A percentile compares a stretch with the other conserved stretches of the same genome.
These are phyloP conservation scores for Egretta garzetta DNA, from an alignment of 2,113 vertebrate genomes.

Conservation along the genomic window DNA sequence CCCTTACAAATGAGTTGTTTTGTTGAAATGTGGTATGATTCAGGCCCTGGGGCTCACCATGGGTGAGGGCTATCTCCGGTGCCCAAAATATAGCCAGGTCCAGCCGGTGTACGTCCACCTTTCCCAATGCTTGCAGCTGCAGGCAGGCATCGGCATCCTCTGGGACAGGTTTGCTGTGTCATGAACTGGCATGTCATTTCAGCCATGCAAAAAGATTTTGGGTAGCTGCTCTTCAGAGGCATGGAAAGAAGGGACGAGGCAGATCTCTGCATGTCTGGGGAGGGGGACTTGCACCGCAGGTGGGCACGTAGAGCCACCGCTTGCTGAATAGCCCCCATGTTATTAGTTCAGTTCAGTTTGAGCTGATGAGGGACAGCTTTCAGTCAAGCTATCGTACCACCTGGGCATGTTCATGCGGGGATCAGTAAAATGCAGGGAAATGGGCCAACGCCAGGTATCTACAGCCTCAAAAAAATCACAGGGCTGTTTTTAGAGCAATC, in stretches of 20 bases:
- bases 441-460: neutral
- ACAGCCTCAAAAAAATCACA: neutral
- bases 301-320: neutral
- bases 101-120: accelerated
- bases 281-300: neutral
- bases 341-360: neutral
- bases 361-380: neutral
- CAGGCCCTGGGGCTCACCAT: neutral
- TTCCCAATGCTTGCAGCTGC: neutral
- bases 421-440: neutral
- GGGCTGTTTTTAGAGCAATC: neutral
- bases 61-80: neutral
- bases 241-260: neutral
- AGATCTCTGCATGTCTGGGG: neutral
- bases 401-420: neutral
- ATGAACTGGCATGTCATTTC: neutral
- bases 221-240: neutral
- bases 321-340: neutral
- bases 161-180: neutral
- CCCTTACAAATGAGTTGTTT: neutral
- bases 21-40: neutral
- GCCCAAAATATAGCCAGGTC: accelerated
- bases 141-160: neutral
- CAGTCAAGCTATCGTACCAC: neutral
- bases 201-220: neutral